Percentiles rank a stretch among this genome's conserved stretches.
Evolutionary conservation across 2,797 vertebrate species (phyloP).

Genomic region (Anolis apletophallus): DNA sequence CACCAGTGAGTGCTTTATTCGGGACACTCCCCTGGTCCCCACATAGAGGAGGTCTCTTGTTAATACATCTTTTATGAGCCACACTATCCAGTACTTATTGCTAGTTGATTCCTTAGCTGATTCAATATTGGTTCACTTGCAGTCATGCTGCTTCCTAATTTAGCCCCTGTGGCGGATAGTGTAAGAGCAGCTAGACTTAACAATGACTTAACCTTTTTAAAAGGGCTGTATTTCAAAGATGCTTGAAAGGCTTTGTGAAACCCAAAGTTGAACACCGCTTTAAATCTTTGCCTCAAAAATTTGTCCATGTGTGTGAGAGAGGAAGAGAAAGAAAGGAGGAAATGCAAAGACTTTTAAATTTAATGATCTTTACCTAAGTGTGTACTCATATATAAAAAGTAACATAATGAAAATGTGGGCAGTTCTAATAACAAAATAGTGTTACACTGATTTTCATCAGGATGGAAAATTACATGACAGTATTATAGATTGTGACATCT

Average conservation of each 20-base stretch:
- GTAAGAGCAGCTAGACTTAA: neutral
- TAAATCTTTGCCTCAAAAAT: neutral
- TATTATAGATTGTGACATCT: slow-evolving; percentile 51
- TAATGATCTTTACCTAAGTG: neutral
- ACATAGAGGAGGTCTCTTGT: neutral
- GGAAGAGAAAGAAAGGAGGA: neutral
- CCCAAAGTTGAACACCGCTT: neutral
- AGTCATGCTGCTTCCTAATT: neutral
- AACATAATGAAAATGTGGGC: neutral
- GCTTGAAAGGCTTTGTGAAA: neutral
- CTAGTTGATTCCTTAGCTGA: neutral
- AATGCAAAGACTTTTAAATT: neutral
- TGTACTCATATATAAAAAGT: neutral
- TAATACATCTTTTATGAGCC: neutral
- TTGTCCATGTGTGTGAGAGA: neutral
- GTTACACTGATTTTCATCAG: neutral
- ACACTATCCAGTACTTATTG: neutral
- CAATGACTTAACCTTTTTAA: neutral
- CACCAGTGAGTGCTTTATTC: neutral
- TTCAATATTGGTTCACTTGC: neutral
- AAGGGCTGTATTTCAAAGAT: neutral
- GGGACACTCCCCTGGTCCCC: too few relatives aligned
- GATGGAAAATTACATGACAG: neutral
- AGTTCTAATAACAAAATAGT: slow-evolving; percentile 36
- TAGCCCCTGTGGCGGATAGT: neutral